Percentiles rank a stretch among this genome's conserved stretches.
These are phyloP conservation scores for Ibycter americanus DNA, from an alignment of 2,797 vertebrate genomes.

Conservation along the genomic window DNA sequence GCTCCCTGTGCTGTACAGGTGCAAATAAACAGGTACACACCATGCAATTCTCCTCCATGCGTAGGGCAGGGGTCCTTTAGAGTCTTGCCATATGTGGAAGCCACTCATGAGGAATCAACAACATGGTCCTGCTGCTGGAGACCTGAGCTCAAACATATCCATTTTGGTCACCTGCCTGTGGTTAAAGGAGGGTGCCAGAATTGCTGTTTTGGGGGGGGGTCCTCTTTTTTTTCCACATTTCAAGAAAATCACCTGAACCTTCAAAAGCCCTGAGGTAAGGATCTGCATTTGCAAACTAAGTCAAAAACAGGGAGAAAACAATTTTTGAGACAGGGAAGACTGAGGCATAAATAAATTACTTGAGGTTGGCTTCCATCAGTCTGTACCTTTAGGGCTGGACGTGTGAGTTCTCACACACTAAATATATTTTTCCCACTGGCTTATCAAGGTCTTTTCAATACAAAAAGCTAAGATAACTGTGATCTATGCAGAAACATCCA, in stretches of 20 bases:
- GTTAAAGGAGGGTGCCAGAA: background rate
- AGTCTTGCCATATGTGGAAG: rapidly evolving
- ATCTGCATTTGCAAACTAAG: background rate
- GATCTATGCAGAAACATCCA: background rate
- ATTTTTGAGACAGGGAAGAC: background rate
- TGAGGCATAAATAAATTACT: background rate
- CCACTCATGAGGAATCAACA: background rate
- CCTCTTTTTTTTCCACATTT: too few relatives aligned
- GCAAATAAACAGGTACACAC: background rate
- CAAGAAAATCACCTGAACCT: background rate
- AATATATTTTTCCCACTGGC: background rate
- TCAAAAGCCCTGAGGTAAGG: background rate
- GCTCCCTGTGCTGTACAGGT: background rate
- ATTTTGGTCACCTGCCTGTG: background rate
- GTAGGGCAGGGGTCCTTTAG: rapidly evolving
- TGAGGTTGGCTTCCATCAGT: background rate
- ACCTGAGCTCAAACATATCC: background rate
- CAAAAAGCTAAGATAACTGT: background rate
- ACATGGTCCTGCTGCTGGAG: background rate
- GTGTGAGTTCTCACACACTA: background rate
- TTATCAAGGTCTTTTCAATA: background rate
- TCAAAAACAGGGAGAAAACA: background rate
- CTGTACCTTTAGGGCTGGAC: background rate
- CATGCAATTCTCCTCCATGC: background rate
- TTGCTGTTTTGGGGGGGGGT: too few relatives aligned